Evolutionary conservation across 2,113 vertebrate species (phyloP).

Genomic region (Notarius quadriscutis): DNA sequence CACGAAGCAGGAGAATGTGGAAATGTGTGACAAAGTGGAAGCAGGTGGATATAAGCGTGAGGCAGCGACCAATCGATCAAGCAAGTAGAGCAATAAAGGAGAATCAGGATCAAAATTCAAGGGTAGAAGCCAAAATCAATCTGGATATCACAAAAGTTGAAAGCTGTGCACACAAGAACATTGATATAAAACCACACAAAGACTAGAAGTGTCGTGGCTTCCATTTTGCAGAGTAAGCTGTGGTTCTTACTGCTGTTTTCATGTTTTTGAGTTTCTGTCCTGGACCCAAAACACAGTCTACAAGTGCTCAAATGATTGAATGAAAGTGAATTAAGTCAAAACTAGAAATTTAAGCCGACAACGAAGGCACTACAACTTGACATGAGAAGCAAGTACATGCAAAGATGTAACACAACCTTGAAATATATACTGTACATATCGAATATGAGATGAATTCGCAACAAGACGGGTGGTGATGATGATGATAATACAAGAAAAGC

Average conservation of each 20-base stretch:
- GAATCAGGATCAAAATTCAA: not conserved
- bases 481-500: not conserved
- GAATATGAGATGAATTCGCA: not conserved
- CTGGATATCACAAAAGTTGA: not conserved
- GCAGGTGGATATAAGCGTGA: not conserved
- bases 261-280: not conserved
- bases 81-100: not conserved
- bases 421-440: not conserved
- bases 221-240: not conserved
- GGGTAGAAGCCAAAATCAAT: not conserved
- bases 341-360: not conserved
- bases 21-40: too few species aligned
- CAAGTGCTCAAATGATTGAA: not conserved
- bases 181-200: not conserved
- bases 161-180: not conserved
- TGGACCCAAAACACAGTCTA: not conserved
- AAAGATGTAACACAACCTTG: not conserved
- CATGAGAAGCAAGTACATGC: not conserved
- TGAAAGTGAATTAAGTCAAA: not conserved
- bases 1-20: too few species aligned
- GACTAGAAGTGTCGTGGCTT: not conserved
- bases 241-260: not conserved
- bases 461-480: not conserved
- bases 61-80: not conserved
- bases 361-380: not conserved